Evolutionary conservation across 2,797 vertebrate species (phyloP), one percentile per base, ranked within the genome.

Genomic region (Gephyroberyx darwinii): DNA sequence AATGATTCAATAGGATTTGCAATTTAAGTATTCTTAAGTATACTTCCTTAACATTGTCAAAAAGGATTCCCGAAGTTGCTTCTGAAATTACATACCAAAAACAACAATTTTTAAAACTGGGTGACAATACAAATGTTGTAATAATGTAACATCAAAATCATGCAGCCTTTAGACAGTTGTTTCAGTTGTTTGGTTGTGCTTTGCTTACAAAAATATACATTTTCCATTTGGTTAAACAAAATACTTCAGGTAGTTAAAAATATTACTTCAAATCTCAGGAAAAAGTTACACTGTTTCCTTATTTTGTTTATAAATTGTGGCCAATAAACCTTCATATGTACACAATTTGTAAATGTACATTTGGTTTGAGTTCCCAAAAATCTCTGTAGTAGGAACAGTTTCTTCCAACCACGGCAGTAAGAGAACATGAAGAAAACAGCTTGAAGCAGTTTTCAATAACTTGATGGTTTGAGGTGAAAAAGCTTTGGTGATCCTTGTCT

Each of bases 121-220:
- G 78, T 83, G 75, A 65, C 37, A 56, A 82, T 73, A 78, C 20
- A 78, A 86, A 79, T 50, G 43, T 67, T 55, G 48, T 61, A 69
- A 66, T 65, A 65, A 74, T 56, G 64, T 37, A 63, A 43, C 69
- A 77, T 71, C 14, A 77, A 87, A 86, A 67, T 8, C 16, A 66
- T 63, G 54, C 43, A 74, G 30, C 47, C 43, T 59, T 71, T 37
- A 41, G 20, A 50, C 43, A 65, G 2, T 35, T 60, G 45, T 35
- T 71, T 78, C 2, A 31, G 14, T 55, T 90, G n/a, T n/a, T 85
- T 86, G 83, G 83, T 54, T 71, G 62, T 65, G 71, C 53, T 56
- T 82, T 45, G 71, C 6, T 69, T 84, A 81, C 7, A 88, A 86
- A 90, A 88, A 89, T 85, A 87, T 12, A 85, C 43, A 74, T 43